Percentiles rank a stretch among this genome's conserved stretches.
These are phyloP conservation scores for Hesperophylax magnus DNA, from an alignment of 1,140 invertebrate species.

Conservation along the genomic window DNA sequence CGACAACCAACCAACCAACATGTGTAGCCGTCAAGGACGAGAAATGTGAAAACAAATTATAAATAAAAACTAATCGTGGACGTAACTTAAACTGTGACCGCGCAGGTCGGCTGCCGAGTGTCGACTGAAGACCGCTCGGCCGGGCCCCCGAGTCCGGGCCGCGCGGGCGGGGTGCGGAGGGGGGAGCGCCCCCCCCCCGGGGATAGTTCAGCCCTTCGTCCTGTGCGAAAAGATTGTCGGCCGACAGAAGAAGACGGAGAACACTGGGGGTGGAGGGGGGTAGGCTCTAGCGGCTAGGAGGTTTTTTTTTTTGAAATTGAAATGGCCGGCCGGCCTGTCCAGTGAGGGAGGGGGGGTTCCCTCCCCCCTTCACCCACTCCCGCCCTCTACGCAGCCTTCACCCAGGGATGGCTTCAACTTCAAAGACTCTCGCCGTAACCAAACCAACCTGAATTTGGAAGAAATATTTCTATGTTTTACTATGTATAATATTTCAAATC, in stretches of 20 bases:
- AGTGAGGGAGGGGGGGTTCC: slow-evolving; percentile 12
- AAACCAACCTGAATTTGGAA: slow-evolving; percentile 24
- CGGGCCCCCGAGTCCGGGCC: slow-evolving; percentile 31
- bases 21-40: slow-evolving; percentile 5
- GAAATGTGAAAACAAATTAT: slow-evolving; percentile 33
- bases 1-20: no score
- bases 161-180: not conserved
- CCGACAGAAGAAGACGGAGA: slow-evolving; percentile 42
- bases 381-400: not conserved
- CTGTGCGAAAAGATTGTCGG: slow-evolving; percentile 28
- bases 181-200: not conserved
- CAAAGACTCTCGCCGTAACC: not conserved
- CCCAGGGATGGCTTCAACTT: slow-evolving; percentile 31
- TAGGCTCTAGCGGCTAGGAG: slow-evolving; percentile 44
- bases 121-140: slow-evolving; percentile 49
- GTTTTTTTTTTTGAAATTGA: slow-evolving; percentile 52
- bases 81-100: slow-evolving; percentile 41
- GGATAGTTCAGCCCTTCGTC: slow-evolving; percentile 39
- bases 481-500: not conserved
- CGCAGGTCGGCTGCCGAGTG: slow-evolving; percentile 50
- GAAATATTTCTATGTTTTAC: slow-evolving; percentile 12
- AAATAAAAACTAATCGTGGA: slow-evolving; percentile 20
- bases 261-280: slow-evolving; percentile 4
- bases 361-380: not conserved
- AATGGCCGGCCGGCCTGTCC: slow-evolving; percentile 54